Percentiles rank a stretch among this genome's conserved stretches.
phyloP scores from a whole-genome alignment of 2,113 vertebrate genomes.

The Xiphorhynchus elegans region DNA sequence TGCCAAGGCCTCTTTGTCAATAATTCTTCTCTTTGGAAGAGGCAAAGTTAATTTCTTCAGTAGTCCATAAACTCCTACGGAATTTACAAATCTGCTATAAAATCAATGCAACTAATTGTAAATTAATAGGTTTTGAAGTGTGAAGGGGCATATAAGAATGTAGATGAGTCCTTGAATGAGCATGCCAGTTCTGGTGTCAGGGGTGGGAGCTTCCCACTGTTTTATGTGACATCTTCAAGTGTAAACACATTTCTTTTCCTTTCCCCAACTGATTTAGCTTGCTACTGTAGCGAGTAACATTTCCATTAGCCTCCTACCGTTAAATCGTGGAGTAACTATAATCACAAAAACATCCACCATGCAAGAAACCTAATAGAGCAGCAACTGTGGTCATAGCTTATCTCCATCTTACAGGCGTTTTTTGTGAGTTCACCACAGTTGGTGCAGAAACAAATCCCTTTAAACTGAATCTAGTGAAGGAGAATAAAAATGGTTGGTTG shows the following conservation, averaged over 20 bases:
- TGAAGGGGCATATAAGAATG: conserved; percentile 67
- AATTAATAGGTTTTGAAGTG: conserved; percentile 78
- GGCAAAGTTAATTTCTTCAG: conserved; percentile 69
- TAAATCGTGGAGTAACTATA: conserved; percentile 78
- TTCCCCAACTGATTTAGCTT: conserved; percentile 72
- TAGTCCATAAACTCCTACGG: conserved; percentile 71
- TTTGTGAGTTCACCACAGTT: conserved; percentile 13
- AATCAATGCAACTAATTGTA: conserved; percentile 81
- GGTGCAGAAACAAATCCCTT: conserved; percentile 55
- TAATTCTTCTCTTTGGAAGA: conserved; percentile 71
- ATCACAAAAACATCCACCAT: conserved; percentile 71
- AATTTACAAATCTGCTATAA: conserved; percentile 71
- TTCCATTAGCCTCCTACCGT: conserved; percentile 83
- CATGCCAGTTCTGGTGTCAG: conserved; percentile 51
- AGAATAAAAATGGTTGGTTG: neutral
- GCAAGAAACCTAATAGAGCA: conserved; percentile 75
- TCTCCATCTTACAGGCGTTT: conserved; percentile 56
- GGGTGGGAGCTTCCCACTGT: conserved; percentile 72
- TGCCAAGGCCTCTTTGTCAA: conserved; percentile 48
- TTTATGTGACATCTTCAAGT: conserved; percentile 80
- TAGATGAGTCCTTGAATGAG: conserved; percentile 69
- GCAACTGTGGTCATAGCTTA: conserved; percentile 67
- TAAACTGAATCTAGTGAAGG: conserved; percentile 54
- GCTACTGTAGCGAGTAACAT: conserved; percentile 70
- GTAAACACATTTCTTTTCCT: conserved; percentile 82